Conservation (phyloP, 2,113 vertebrate genomes). For the Pygoscelis adeliae region DNA sequence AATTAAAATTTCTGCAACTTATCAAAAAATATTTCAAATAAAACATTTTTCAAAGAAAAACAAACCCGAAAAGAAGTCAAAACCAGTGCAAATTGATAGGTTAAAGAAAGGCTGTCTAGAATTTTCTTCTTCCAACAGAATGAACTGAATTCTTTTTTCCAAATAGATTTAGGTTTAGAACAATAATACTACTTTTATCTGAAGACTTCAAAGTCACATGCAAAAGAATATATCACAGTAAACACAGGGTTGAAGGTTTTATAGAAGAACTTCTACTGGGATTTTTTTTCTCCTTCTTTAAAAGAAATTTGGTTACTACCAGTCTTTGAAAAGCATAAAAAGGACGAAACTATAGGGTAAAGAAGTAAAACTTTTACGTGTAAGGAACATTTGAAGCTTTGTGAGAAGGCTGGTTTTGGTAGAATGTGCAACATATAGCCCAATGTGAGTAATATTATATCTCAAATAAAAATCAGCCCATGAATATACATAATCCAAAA, state of each 20-base stretch:
- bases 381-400: slow-evolving; percentile 71
- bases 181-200: slow-evolving; percentile 67
- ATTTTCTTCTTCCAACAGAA: slow-evolving; percentile 27
- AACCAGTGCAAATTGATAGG: background rate
- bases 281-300: slow-evolving; percentile 26
- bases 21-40: slow-evolving; percentile 11
- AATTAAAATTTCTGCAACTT: slow-evolving; percentile 21
- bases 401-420: slow-evolving; percentile 73
- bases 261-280: slow-evolving; percentile 43
- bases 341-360: slow-evolving; percentile 54
- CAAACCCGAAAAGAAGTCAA: background rate
- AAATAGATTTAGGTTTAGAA: slow-evolving; percentile 55
- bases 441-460: slow-evolving; percentile 76
- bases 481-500: slow-evolving; percentile 84
- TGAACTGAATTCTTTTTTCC: background rate
- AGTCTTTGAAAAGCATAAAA: slow-evolving; percentile 67
- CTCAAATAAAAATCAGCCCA: slow-evolving; percentile 82
- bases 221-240: slow-evolving; percentile 53
- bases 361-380: slow-evolving; percentile 70
- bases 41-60: background rate
- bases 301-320: slow-evolving; percentile 65
- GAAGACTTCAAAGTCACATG: slow-evolving; percentile 64
- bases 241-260: slow-evolving; percentile 61
- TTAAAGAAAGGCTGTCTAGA: background rate
- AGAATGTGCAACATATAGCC: slow-evolving; percentile 71